Evolutionary conservation across 1,140 invertebrate species (phyloP).

Genomic region (Drosophila kepulauana): DNA sequence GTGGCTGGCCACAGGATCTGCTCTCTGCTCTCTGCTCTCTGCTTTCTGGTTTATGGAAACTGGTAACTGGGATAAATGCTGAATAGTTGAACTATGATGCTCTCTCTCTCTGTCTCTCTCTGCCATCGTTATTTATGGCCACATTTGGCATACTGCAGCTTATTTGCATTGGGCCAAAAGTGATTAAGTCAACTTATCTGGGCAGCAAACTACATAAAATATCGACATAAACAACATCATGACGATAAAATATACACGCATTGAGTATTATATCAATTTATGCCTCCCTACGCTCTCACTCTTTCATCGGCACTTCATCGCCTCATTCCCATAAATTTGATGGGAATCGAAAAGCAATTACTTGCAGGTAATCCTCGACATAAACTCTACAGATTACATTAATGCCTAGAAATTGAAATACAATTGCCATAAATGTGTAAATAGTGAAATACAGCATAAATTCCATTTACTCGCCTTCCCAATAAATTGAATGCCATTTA

Average conservation of each 20-base stretch:
- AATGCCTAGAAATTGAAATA: slow-evolving; percentile 41
- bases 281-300: no score
- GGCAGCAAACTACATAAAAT: slow-evolving; percentile 11
- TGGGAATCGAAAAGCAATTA: slow-evolving; percentile 50
- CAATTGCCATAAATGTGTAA: slow-evolving; percentile 48
- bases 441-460: slow-evolving; percentile 21
- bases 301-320: slow-evolving; percentile 7
- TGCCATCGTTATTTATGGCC: slow-evolving; percentile 46
- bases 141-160: slow-evolving; percentile 25
- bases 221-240: slow-evolving; percentile 16
- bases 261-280: slow-evolving; percentile 18
- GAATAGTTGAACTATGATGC: slow-evolving; percentile 17
- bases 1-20: slow-evolving; percentile 8
- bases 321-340: slow-evolving; percentile 32
- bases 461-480: neutral
- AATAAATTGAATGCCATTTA: slow-evolving; percentile 36
- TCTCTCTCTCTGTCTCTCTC: neutral
- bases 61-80: neutral
- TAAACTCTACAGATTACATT: slow-evolving; percentile 33
- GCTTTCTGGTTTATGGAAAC: neutral
- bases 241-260: slow-evolving; percentile 37
- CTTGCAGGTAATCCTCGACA: slow-evolving; percentile 36
- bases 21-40: neutral
- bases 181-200: slow-evolving; percentile 58
- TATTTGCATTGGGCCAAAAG: slow-evolving; percentile 51